A percentile compares a stretch with the other conserved stretches of the same genome.
Conservation (phyloP, 2,113 vertebrate species). For the Corythornis madagascariensis region DNA sequence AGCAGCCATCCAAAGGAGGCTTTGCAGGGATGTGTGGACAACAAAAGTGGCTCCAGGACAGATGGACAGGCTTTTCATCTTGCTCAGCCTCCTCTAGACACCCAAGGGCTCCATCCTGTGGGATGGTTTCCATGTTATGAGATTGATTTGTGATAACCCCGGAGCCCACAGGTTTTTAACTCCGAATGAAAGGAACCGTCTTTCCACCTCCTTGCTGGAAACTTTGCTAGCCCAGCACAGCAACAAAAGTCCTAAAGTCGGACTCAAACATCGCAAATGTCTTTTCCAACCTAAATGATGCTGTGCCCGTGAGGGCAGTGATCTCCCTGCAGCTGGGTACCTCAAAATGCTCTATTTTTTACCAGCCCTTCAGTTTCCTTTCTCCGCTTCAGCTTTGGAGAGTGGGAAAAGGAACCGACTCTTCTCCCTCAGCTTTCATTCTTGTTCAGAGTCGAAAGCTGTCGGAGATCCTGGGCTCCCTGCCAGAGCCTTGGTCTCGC, state of each 20-base stretch:
- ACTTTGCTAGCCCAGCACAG: not conserved
- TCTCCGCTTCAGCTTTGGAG: not conserved
- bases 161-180: not conserved
- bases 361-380: constrained; percentile 1
- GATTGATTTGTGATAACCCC: not conserved
- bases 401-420: constrained; percentile 36
- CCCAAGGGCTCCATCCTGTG: not conserved
- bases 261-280: not conserved
- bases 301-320: not conserved
- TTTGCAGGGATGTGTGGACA: not conserved
- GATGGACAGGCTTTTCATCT: fast-evolving
- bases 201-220: not conserved
- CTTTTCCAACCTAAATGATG: not conserved
- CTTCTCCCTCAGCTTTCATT: constrained; percentile 13
- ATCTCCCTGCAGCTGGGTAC: not conserved
- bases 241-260: not conserved
- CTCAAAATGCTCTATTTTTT: not conserved
- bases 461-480: not conserved
- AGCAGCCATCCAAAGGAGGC: not conserved
- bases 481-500: not conserved
- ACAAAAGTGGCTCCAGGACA: not conserved
- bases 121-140: fast-evolving
- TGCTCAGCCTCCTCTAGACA: not conserved
- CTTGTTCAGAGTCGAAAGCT: constrained; percentile 23
- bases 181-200: fast-evolving